phyloP scores from a whole-genome alignment of 2,888 invertebrate genomes.

The Allacma fusca region DNA sequence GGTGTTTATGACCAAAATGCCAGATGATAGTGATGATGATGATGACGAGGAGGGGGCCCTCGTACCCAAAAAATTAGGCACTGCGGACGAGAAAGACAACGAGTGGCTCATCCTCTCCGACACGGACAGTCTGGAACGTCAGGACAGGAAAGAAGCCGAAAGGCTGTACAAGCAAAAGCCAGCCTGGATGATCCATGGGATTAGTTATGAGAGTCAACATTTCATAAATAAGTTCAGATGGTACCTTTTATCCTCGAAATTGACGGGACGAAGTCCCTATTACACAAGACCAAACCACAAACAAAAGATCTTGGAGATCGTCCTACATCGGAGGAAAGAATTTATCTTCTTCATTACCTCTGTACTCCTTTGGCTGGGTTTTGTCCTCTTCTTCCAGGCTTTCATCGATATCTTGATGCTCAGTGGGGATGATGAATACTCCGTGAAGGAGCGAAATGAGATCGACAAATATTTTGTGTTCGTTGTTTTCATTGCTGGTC shows the following conservation, averaged over 20 bases:
- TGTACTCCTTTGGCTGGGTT: slow-evolving; percentile 25
- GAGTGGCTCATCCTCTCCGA: slow-evolving; percentile 33
- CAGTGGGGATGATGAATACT: neutral
- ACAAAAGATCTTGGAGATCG: slow-evolving; percentile 22
- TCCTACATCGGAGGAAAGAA: slow-evolving; percentile 22
- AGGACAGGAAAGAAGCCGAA: neutral
- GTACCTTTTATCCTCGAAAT: slow-evolving; percentile 1
- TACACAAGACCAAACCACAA: slow-evolving; percentile 15
- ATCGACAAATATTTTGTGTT: slow-evolving; percentile 6
- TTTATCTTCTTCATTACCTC: slow-evolving; percentile 31
- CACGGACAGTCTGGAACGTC: slow-evolving; percentile 1
- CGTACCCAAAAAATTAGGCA: neutral
- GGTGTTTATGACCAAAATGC: neutral
- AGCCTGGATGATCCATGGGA: slow-evolving; percentile 32
- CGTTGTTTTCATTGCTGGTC: slow-evolving; percentile 1
- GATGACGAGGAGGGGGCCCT: neutral
- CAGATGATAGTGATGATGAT: neutral
- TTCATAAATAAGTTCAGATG: slow-evolving; percentile 5
- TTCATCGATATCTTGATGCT: slow-evolving; percentile 20
- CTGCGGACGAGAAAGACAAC: slow-evolving; percentile 4
- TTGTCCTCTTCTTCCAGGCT: slow-evolving; percentile 25
- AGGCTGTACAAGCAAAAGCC: slow-evolving; percentile 19
- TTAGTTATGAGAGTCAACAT: slow-evolving; percentile 37
- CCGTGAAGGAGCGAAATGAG: slow-evolving; percentile 17
- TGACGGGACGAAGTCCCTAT: slow-evolving; percentile 20